Evolutionary conservation across 2,888 invertebrate species (phyloP), one percentile per base, ranked within the genome.

Genomic region (Torymus texanus): DNA sequence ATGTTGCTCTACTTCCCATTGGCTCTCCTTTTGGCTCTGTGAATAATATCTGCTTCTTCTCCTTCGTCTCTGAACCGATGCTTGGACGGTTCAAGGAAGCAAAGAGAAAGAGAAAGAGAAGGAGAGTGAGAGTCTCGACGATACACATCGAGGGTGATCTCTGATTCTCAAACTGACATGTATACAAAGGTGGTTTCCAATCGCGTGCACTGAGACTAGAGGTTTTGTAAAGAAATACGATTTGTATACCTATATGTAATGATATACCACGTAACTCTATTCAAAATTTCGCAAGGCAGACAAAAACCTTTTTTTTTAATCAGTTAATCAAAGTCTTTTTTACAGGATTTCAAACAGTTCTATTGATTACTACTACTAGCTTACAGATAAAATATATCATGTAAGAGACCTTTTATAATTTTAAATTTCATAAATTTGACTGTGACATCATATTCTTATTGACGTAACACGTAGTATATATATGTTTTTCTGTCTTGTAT

Each of bases 161-260:
- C 24, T 14, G 58, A 68, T 78, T 74, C 55, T 74, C 41, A 24
- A 70, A 70, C 29, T 29, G 21, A 21, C 63, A 68, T 75, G 61
- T 79, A 75, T 79, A 79, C 61, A 78, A 78, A 78, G 68, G 56
- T 56, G 29, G 73, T 56, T 68, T 68, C 68, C 78, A 74, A 63
- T 78, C n/a, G 13, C 58, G 16, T 41, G 16, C 8, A 12, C 18
- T n/a, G 12, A 29, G 24, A 58, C 56, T 18, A 21, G 59, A 14
- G n/a, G n/a, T 14, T 41, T 14, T 59, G 51, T 14, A 21, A 29
- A 29, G 29, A 3, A 29, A 29, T 29, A 29, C 2, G 3, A 29
- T 5, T 68, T 55, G 62, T 24, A 14, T 29, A 18, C n/a, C 21
- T 18, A 4, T 29, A 29, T 29, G 29, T 29, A 68, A 68, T 62